These are phyloP conservation scores for Strigamia transsilvanica DNA, from an alignment of 2,888 invertebrate genomes.

Conservation along the genomic window DNA sequence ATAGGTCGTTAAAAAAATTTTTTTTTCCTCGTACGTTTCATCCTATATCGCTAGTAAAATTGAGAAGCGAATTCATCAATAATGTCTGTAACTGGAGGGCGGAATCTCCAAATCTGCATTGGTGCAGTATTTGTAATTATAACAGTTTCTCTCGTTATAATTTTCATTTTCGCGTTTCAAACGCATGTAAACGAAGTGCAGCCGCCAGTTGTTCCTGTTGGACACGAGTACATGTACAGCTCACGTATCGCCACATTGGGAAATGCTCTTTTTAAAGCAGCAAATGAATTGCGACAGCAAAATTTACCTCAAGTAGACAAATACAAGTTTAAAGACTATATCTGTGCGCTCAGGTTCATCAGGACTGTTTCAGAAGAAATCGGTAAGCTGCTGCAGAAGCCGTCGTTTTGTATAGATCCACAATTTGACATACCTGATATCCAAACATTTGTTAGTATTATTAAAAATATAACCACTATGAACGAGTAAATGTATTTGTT, in stretches of 20 bases:
- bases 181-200: background rate
- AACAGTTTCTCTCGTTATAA: background rate
- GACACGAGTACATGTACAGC: background rate
- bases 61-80: background rate
- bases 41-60: background rate
- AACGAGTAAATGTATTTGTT: background rate
- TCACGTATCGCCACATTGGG: background rate
- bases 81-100: background rate
- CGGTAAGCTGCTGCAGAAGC: background rate
- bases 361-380: background rate
- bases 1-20: background rate
- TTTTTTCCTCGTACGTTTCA: background rate
- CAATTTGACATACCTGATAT: background rate
- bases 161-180: background rate
- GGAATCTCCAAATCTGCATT: background rate
- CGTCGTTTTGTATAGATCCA: background rate
- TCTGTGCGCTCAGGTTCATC: background rate
- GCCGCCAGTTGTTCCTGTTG: background rate
- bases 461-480: background rate
- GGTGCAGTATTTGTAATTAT: background rate
- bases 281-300: background rate
- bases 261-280: background rate
- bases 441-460: background rate
- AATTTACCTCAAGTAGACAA: background rate
- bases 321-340: background rate